Conservation (phyloP, 2,888 invertebrate genomes). For the Phortica okadai region DNA sequence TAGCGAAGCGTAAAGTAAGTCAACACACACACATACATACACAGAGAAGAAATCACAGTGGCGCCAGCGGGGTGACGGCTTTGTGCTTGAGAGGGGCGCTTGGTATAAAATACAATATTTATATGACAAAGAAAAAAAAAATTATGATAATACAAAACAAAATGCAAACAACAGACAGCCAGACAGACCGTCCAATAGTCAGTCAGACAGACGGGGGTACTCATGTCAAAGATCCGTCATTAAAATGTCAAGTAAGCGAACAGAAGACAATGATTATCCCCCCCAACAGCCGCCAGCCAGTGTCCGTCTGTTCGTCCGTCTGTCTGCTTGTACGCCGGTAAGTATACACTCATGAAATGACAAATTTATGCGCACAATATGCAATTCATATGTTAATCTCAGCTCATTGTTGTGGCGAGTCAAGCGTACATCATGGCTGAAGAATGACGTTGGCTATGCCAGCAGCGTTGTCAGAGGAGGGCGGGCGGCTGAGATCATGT, state of each 20-base stretch:
- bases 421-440: slow-evolving; percentile 11
- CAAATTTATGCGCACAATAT: slow-evolving; percentile 68
- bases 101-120: neutral
- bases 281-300: neutral
- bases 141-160: neutral
- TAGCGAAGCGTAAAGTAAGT: slow-evolving; percentile 21
- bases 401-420: slow-evolving; percentile 44
- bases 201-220: neutral
- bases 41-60: neutral
- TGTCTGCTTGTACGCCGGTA: slow-evolving; percentile 29
- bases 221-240: slow-evolving; percentile 37
- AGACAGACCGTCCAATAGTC: neutral
- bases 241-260: slow-evolving; percentile 62
- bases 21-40: slow-evolving; percentile 12
- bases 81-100: neutral
- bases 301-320: neutral
- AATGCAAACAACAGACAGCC: neutral
- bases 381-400: slow-evolving; percentile 68
- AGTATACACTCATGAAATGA: slow-evolving; percentile 52
- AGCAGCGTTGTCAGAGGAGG: neutral
- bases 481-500: neutral
- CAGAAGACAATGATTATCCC: neutral
- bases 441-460: neutral
- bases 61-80: neutral
- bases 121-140: neutral